Evolutionary conservation across 1,140 invertebrate species (phyloP).

Genomic region (Oscheius sp.): DNA sequence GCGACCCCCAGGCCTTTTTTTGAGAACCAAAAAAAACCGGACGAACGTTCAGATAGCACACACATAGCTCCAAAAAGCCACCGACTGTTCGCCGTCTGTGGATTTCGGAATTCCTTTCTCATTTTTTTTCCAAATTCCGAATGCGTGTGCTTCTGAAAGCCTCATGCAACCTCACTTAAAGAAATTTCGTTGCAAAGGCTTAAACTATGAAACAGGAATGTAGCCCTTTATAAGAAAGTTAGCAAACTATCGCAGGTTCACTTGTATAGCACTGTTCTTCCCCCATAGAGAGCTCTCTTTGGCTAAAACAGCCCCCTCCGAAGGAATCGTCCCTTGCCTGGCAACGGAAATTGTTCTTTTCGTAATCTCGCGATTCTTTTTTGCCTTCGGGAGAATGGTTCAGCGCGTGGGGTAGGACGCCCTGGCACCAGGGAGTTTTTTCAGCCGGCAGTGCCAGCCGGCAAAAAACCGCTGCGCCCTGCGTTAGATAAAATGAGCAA

Average conservation of each 20-base stretch:
- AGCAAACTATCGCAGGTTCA: background rate
- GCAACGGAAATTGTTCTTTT: background rate
- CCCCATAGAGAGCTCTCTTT: background rate
- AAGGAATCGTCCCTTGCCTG: background rate
- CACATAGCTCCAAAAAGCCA: background rate
- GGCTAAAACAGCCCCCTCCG: background rate
- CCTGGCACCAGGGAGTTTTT: slow-evolving; percentile 8
- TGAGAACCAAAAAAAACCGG: background rate
- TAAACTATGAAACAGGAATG: background rate
- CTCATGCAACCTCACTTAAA: background rate
- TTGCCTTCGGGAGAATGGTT: background rate
- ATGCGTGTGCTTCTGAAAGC: background rate
- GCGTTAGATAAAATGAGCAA: background rate
- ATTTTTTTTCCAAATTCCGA: background rate
- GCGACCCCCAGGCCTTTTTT: slow-evolving; percentile 5
- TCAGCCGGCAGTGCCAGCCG: slow-evolving; percentile 1
- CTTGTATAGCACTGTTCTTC: too few species aligned
- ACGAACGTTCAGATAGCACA: too few species aligned
- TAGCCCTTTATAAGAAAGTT: background rate
- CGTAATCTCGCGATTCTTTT: background rate
- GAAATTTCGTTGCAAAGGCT: background rate
- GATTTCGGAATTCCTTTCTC: background rate
- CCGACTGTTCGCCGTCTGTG: background rate
- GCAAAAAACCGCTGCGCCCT: slow-evolving; percentile 6
- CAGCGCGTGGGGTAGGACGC: background rate